Percentiles rank a stretch among this genome's conserved stretches.
Conservation (phyloP, 2,888 invertebrate species). For the Blera fallax region DNA sequence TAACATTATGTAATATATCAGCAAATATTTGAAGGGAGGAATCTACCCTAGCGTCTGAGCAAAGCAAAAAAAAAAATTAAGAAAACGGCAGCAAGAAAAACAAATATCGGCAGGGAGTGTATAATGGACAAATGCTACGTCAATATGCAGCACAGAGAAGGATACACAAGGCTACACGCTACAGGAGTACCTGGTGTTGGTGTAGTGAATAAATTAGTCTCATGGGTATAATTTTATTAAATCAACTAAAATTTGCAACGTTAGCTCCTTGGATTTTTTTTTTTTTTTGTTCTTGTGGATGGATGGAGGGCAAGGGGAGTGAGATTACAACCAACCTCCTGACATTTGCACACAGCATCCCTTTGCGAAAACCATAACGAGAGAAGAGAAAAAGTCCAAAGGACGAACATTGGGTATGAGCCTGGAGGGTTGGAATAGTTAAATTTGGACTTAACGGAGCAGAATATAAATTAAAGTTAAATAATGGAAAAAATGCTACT, state of each 20-base stretch:
- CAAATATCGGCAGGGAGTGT: slow-evolving; percentile 75
- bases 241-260: slow-evolving; percentile 81
- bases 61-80: slow-evolving; percentile 48
- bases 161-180: slow-evolving; percentile 18
- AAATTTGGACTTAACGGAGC: slow-evolving; percentile 67
- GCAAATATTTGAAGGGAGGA: slow-evolving; percentile 75
- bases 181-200: slow-evolving; percentile 66
- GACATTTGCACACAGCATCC: slow-evolving; percentile 66
- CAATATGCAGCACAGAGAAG: slow-evolving; percentile 58
- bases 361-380: slow-evolving; percentile 52
- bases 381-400: background rate
- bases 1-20: slow-evolving; percentile 80
- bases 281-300: background rate
- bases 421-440: slow-evolving; percentile 48
- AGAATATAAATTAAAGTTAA: slow-evolving; percentile 72
- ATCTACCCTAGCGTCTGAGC: slow-evolving; percentile 46
- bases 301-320: slow-evolving; percentile 15
- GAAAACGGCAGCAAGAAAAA: slow-evolving; percentile 65
- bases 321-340: slow-evolving; percentile 42
- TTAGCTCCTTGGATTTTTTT: slow-evolving; percentile 73
- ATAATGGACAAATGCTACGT: slow-evolving; percentile 56
- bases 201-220: slow-evolving; percentile 80
- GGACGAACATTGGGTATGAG: slow-evolving; percentile 20
- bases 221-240: slow-evolving; percentile 81
- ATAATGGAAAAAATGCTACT: slow-evolving; percentile 44